Percentiles rank a stretch among this genome's conserved stretches.
phyloP scores from a whole-genome alignment of 2,888 invertebrate species.

The Philonicus albiceps region DNA sequence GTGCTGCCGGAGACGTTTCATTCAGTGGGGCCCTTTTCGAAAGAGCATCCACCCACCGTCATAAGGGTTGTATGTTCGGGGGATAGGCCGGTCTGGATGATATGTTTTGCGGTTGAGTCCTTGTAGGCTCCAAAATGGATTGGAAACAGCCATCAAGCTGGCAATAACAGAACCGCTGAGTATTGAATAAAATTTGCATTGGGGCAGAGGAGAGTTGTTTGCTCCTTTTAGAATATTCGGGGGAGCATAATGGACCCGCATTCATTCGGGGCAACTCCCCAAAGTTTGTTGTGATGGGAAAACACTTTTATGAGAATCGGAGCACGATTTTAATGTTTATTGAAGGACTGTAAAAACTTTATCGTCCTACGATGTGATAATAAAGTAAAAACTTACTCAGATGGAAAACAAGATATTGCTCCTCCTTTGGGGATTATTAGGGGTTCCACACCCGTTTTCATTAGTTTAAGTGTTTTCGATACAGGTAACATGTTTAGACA shows the following conservation, averaged over 20 bases:
- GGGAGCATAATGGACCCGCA: neutral
- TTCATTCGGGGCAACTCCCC: neutral
- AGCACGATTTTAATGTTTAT: neutral
- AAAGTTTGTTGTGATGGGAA: neutral
- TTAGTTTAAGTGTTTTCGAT: neutral
- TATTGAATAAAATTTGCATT: conserved; percentile 30
- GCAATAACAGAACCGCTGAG: neutral
- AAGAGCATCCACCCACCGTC: neutral
- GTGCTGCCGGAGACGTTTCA: neutral
- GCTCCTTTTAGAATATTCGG: neutral
- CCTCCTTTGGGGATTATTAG: neutral
- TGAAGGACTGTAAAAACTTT: neutral
- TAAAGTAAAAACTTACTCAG: neutral
- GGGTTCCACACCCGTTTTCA: neutral
- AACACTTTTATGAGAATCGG: neutral
- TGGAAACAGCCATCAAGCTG: neutral
- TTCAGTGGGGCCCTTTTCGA: neutral
- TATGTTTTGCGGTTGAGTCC: neutral
- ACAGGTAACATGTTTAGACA: neutral
- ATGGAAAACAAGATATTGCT: neutral
- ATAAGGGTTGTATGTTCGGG: neutral
- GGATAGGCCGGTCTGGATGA: neutral
- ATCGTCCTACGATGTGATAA: neutral
- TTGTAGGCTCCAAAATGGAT: neutral
- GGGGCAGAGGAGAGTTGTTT: neutral